Evolutionary conservation across 2,797 vertebrate species (phyloP).

Genomic region (Gouania willdenowi): DNA sequence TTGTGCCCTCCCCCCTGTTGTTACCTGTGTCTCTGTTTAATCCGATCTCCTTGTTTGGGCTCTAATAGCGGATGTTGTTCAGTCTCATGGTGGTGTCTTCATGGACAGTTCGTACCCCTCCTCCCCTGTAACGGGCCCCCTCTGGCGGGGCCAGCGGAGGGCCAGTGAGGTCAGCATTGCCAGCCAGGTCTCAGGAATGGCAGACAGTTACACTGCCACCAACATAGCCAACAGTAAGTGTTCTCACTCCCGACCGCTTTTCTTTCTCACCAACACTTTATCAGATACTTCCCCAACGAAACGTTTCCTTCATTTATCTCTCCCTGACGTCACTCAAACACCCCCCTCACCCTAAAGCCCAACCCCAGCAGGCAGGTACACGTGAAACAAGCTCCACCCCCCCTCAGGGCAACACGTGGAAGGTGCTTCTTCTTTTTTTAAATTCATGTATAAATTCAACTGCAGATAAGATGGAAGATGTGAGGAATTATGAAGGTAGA

Average conservation of each 20-base stretch:
- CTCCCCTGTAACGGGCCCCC: conserved; percentile 83
- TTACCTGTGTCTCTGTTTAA: conserved; percentile 71
- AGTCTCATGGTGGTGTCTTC: conserved; percentile 94
- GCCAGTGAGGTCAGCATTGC: conserved; percentile 97
- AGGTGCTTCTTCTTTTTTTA: conserved; percentile 10
- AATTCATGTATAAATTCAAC: conserved; percentile 3
- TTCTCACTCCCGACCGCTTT: conserved; percentile 45
- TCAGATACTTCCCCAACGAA: conserved; percentile 12
- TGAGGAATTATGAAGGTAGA: no score
- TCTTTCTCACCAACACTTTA: conserved; percentile 54
- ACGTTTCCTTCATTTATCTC: no score
- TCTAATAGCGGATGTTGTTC: conserved; percentile 94
- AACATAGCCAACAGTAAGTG: conserved; percentile 98
- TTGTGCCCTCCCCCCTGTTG: conserved; percentile 43
- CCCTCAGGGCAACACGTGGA: conserved; percentile 2
- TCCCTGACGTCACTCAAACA: conserved; percentile 51
- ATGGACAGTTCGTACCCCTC: conserved; percentile 88
- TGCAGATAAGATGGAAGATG: conserved; percentile 6
- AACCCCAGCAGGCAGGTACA: conserved; percentile 26
- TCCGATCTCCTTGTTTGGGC: conserved; percentile 81
- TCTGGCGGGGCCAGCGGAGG: conserved; percentile 87
- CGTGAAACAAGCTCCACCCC: conserved; percentile 10
- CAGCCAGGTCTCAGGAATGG: conserved; percentile 98
- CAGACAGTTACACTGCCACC: conserved; percentile 94
- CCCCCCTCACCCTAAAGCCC: conserved; percentile 23